Base-by-base conservation (phyloP, 2,797 vertebrate species). In the Astyanax mexicanus region DNA sequence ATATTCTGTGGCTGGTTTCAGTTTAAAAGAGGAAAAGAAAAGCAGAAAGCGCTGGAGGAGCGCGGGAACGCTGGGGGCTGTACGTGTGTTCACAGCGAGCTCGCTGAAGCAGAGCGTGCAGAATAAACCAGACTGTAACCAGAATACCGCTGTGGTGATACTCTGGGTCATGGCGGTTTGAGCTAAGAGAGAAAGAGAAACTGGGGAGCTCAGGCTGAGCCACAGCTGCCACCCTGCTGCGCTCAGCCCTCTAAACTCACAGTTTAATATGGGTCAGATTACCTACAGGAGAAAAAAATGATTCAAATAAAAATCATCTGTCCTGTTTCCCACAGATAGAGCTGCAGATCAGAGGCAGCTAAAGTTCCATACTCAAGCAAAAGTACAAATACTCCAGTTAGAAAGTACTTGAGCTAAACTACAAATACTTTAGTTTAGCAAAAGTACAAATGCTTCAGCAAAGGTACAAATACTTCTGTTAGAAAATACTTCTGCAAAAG, bases 141-240 rank as follows among this genome's bases (percentile, higher is more conserved):
- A 94, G 81, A 90, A 93, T 93, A 95, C 94, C 94, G 3, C 91
- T 93, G 94, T 92, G 93, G 94, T 93, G 88, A 87, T 91, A 84
- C 84, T 87, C 78, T 88, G 84, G 93, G 94, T 94, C 92, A 93
- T 82, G 87, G 93, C 84, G 93, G 94, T 95, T 93, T 89, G 74
- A 91, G 84, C 86, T 81, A 69, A 88, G 88, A 88, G 67, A 83
- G 78, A 81, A 87, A 89, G 78, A 90, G 83, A 93, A 93, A 89
- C 84, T 71, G 66, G 71, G 79, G 57, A 68, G 77, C 25, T 29
- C 69, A 29, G 64, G 55, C 35, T 73, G 80, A 83, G 52, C 79
- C 74, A 71, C 68, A 79, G 64, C 29, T 70, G 72, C 62, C 74
- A 37, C 73, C 25, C 11, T 11, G 32, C 38, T 38, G 68, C 66